Conservation (phyloP, 2,888 invertebrate species). For the Acrobasis suavella region DNA sequence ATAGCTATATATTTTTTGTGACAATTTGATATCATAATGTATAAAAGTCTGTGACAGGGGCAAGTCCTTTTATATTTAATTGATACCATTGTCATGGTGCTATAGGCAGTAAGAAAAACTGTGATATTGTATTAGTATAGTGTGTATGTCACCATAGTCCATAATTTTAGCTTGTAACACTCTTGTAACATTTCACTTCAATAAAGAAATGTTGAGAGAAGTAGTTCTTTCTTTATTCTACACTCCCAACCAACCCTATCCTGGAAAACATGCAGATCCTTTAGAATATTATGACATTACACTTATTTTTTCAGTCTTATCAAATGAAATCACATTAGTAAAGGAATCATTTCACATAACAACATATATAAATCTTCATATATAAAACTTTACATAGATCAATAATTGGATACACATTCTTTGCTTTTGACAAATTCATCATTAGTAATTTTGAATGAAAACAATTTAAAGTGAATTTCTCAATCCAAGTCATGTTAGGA, state of each 20-base stretch:
- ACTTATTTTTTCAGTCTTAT: neutral
- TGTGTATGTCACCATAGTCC: conserved; percentile 39
- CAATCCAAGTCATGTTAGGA: neutral
- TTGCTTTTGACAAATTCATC: neutral
- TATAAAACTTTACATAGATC: neutral
- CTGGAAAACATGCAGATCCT: conserved; percentile 25
- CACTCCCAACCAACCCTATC: conserved; percentile 40
- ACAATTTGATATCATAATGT: conserved; percentile 1
- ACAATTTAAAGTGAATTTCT: neutral
- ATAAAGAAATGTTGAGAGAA: conserved; percentile 73
- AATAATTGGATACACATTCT: neutral
- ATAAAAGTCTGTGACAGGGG: neutral
- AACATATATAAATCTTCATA: neutral
- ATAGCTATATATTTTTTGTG: neutral
- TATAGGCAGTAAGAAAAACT: conserved; percentile 34
- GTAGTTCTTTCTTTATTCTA: conserved; percentile 61
- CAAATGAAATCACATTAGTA: neutral
- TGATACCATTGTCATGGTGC: conserved; percentile 7
- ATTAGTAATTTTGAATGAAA: neutral
- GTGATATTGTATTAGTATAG: conserved; percentile 46
- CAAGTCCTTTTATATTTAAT: neutral
- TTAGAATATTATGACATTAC: neutral
- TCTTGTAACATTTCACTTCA: conserved; percentile 65
- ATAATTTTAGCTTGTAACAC: conserved; percentile 51
- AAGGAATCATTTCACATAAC: neutral